phyloP scores from a whole-genome alignment of 2,888 invertebrate species.

The Noctua comes region DNA sequence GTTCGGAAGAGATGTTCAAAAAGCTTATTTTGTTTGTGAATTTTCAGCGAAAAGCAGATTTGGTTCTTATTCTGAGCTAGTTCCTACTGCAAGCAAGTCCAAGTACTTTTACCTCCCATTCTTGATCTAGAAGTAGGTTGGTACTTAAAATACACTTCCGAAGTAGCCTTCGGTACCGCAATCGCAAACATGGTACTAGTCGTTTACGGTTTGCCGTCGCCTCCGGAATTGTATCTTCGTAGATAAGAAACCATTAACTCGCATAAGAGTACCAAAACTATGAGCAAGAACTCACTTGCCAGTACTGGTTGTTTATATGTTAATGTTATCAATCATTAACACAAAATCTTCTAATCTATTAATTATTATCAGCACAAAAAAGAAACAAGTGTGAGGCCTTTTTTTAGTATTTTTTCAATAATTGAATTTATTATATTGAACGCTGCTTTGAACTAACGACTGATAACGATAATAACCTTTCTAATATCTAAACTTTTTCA shows the following conservation, averaged over 20 bases:
- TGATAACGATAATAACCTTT: not conserved
- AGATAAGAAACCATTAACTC: not conserved
- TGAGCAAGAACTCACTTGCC: not conserved
- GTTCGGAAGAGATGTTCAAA: conserved; percentile 34
- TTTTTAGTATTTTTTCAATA: not conserved
- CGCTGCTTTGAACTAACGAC: not conserved
- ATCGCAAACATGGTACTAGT: not conserved
- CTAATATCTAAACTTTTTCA: not conserved
- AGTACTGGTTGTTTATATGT: not conserved
- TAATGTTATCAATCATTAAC: conserved; percentile 7
- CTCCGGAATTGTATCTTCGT: not conserved
- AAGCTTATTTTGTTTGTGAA: conserved; percentile 27
- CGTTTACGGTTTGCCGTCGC: not conserved
- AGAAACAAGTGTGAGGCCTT: not conserved
- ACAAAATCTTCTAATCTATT: not conserved
- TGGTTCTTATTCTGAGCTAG: conserved; percentile 22
- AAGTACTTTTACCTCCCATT: conserved; percentile 6
- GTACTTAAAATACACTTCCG: not conserved
- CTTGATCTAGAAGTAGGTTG: conserved; percentile 9
- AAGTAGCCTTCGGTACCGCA: not conserved
- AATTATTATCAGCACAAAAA: not conserved
- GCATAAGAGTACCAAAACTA: not conserved
- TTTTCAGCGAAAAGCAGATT: conserved; percentile 6
- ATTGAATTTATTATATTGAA: not conserved
- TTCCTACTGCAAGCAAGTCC: not conserved